Conservation (phyloP, 2,797 vertebrate genomes). For the Crocidura indochinensis region DNA sequence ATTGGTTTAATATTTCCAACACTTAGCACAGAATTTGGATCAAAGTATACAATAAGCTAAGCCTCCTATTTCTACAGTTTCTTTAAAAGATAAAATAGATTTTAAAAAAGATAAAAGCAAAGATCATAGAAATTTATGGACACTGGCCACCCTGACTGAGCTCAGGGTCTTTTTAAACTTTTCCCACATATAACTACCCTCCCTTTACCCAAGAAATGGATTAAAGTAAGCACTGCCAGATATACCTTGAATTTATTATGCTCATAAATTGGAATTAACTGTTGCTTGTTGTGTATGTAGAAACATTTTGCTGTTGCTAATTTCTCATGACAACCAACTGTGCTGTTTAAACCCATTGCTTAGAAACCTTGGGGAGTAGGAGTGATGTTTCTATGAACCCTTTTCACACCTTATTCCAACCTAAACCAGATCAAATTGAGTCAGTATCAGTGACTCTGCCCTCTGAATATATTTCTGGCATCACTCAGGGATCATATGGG, state of each 20-base stretch:
- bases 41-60: not conserved
- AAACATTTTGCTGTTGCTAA: too few relatives aligned
- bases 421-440: not conserved
- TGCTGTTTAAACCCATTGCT: too few relatives aligned
- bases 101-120: too few relatives aligned
- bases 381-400: not conserved
- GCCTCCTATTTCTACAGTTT: not conserved
- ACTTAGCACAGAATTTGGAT: not conserved
- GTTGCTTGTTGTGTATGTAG: too few relatives aligned
- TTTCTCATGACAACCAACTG: too few relatives aligned
- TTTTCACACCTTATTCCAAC: not conserved
- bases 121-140: not conserved
- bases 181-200: too few relatives aligned
- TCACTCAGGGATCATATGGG: not conserved
- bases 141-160: not conserved
- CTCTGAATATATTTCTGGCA: not conserved
- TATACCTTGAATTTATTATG: too few relatives aligned
- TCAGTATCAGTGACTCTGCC: not conserved
- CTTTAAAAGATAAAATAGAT: too few relatives aligned
- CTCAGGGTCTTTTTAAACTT: too few relatives aligned
- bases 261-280: too few relatives aligned
- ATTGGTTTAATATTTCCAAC: constrained; percentile 43
- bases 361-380: not conserved
- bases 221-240: too few relatives aligned
- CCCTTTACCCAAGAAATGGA: too few relatives aligned